Evolutionary conservation across 2,888 invertebrate genomes (phyloP).

Genomic region (Tipula lateralis): DNA sequence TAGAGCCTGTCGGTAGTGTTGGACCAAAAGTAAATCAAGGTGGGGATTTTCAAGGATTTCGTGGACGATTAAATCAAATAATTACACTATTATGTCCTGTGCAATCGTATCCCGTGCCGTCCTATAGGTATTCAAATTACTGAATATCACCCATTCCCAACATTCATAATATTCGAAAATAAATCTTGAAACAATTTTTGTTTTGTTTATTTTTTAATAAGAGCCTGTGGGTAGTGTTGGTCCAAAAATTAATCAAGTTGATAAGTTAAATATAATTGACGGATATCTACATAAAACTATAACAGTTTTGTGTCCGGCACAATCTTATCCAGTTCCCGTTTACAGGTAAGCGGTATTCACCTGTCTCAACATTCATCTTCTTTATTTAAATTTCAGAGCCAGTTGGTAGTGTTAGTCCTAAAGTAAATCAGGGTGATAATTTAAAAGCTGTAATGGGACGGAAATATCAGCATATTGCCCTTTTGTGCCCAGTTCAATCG

Average conservation of each 20-base stretch:
- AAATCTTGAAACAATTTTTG: slow-evolving; percentile 41
- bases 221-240: slow-evolving; percentile 57
- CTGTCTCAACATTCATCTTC: slow-evolving; percentile 29
- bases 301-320: slow-evolving; percentile 60
- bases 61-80: slow-evolving; percentile 43
- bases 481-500: slow-evolving; percentile 65
- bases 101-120: slow-evolving; percentile 62
- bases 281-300: slow-evolving; percentile 47
- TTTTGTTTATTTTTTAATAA: slow-evolving; percentile 35
- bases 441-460: slow-evolving; percentile 41
- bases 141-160: slow-evolving; percentile 43
- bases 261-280: slow-evolving; percentile 47
- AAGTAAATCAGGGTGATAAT: slow-evolving; percentile 56
- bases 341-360: slow-evolving; percentile 57
- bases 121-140: slow-evolving; percentile 51
- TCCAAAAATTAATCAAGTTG: slow-evolving; percentile 59
- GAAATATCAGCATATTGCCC: slow-evolving; percentile 51
- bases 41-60: slow-evolving; percentile 47
- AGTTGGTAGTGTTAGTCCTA: slow-evolving; percentile 58
- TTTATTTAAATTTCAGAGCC: slow-evolving; percentile 47
- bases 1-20: slow-evolving; percentile 54
- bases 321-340: slow-evolving; percentile 65
- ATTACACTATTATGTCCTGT: slow-evolving; percentile 66
- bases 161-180: slow-evolving; percentile 48
- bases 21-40: slow-evolving; percentile 55